Percentiles rank a stretch among this genome's conserved stretches.
Evolutionary conservation across 92 coral and sea anemone genomes (phyloP).

Genomic region (Ricordea florida): DNA sequence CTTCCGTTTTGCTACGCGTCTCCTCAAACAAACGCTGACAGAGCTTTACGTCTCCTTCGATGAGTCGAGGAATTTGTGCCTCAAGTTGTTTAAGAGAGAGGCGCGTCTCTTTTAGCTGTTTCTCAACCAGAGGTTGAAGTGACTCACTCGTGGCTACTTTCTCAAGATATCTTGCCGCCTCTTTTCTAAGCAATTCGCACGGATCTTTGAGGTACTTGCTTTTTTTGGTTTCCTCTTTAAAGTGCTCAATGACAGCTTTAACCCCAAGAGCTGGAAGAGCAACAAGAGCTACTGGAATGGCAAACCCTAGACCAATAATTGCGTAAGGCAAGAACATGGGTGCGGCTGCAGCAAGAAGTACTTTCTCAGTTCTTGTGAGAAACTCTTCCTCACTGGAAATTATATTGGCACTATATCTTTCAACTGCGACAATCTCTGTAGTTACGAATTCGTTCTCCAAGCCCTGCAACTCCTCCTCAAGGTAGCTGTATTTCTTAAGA

Average conservation of each 20-base stretch:
- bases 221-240: background rate
- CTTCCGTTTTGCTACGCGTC: background rate
- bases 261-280: background rate
- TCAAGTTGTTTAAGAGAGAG: background rate
- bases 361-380: background rate
- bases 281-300: conserved; percentile 7
- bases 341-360: background rate
- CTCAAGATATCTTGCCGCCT: background rate
- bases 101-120: background rate
- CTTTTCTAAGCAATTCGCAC: background rate
- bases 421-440: background rate
- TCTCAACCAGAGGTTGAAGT: background rate
- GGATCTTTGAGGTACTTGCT: background rate
- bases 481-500: background rate
- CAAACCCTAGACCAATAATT: background rate
- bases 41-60: conserved; percentile 5
- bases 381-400: too few species aligned
- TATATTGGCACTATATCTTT: background rate
- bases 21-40: background rate
- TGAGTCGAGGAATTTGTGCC: conserved; percentile 1
- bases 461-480: conserved; percentile 1
- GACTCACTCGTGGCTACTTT: background rate
- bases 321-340: conserved; percentile 30
- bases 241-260: background rate
- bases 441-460: background rate